Conservation (phyloP, 2,113 vertebrate species). For the Forbesichthys agassizii region DNA sequence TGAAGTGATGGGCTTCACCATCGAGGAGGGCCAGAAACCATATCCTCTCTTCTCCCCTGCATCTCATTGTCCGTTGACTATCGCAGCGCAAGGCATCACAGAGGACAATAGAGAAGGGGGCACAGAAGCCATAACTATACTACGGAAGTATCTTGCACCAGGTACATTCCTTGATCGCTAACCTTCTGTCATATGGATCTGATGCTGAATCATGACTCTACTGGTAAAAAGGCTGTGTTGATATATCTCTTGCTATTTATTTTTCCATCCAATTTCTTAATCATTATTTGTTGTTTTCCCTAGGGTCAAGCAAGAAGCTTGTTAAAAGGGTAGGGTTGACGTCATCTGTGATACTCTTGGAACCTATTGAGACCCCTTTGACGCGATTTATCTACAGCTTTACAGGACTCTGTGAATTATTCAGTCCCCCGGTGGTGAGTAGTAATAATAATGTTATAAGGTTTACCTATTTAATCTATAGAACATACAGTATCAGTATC, state of each 20-base stretch:
- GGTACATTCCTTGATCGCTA: conserved; percentile 62
- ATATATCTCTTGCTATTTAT: background rate
- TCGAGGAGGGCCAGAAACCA: conserved; percentile 83
- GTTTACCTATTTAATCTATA: background rate
- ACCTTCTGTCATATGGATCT: background rate
- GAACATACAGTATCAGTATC: background rate
- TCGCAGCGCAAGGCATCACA: conserved; percentile 69
- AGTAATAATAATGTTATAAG: background rate
- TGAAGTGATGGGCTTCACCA: conserved; percentile 85
- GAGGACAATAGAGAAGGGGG: conserved; percentile 58
- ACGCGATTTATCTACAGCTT: conserved; percentile 84
- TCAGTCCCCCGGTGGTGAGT: conserved; percentile 70
- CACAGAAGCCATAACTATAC: conserved; percentile 67
- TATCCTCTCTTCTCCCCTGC: conserved; percentile 83
- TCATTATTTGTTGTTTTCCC: conserved; percentile 10
- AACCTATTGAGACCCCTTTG: conserved; percentile 81
- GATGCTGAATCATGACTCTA: background rate
- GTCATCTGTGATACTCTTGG: conserved; percentile 83
- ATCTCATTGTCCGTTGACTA: conserved; percentile 80
- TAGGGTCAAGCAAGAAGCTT: conserved; percentile 78
- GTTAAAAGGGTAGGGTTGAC: conserved; percentile 73
- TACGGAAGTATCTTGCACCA: conserved; percentile 73
- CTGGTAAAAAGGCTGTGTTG: background rate
- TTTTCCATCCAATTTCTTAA: background rate
- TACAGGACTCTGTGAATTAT: conserved; percentile 71